Evolutionary conservation across 2,113 vertebrate genomes (phyloP).

Genomic region (Eulemur macaco): DNA sequence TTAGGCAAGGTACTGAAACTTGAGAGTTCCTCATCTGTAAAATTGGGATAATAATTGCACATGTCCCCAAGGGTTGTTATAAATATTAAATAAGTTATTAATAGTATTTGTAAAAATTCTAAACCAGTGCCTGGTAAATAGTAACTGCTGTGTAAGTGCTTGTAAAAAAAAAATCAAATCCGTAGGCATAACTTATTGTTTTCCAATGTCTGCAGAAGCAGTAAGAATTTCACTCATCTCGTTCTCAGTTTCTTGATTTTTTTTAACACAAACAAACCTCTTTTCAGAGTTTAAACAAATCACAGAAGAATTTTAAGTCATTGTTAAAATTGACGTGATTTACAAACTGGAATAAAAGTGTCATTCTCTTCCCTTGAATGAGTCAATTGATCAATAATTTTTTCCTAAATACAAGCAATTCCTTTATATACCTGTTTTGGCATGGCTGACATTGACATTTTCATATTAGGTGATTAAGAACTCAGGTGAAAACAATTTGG

Average conservation of each 20-base stretch:
- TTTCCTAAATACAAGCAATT: slow-evolving; percentile 19
- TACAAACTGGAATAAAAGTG: slow-evolving; percentile 38
- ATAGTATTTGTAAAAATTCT: background rate
- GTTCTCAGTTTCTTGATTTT: background rate
- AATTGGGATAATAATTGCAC: background rate
- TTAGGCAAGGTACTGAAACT: background rate
- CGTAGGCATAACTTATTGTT: background rate
- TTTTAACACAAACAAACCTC: slow-evolving; percentile 28
- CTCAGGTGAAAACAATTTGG: slow-evolving; percentile 8
- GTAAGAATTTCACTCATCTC: background rate
- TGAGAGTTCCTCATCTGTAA: background rate
- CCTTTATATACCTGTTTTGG: background rate
- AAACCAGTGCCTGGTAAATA: background rate
- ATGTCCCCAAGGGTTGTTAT: background rate
- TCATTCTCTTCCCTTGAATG: background rate
- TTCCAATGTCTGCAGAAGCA: background rate
- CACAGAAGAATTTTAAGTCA: slow-evolving; percentile 29
- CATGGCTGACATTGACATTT: background rate
- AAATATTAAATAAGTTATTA: background rate
- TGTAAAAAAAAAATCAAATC: background rate
- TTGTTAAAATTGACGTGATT: slow-evolving; percentile 10
- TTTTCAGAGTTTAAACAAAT: slow-evolving; percentile 12
- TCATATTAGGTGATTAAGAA: slow-evolving; percentile 25
- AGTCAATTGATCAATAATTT: background rate
- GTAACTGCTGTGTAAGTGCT: background rate